Base-by-base conservation (phyloP, 2,888 invertebrate genomes). In the Zaprionus obscuricornis region DNA sequence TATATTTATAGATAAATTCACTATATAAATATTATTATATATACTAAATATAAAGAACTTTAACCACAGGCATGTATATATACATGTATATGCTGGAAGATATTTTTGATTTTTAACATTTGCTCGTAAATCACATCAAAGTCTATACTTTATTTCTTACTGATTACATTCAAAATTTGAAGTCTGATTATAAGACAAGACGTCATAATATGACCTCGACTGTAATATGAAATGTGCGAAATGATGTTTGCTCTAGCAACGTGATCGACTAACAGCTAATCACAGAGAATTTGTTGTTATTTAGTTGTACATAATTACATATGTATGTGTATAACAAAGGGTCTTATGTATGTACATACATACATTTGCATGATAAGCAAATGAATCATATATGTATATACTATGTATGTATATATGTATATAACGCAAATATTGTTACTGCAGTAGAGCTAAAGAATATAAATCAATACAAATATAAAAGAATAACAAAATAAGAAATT, bases 291-390 rank as follows among this genome's bases (percentile, higher is more conserved):
- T 62, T 20, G 16, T 7, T 37, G 31, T 34, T 18, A 52, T 33
- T 45, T 29, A 24, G 18, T 22, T 22, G 22, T 5, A 22, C 4
- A 7, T 22, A 22, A 22, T 5, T 22, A 22, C 22, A 22, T 4
- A 22, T 7, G n/a, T n/a, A n/a, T n/a, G n/a, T n/a, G n/a, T n/a
- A n/a, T n/a, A n/a, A n/a, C n/a, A n/a, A n/a, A n/a, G n/a, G n/a
- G n/a, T n/a, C n/a, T n/a, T n/a, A 22, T 22, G 22, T 22, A 22
- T 45, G 26, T 10, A 33, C 42, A 29, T 47, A 14, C 20, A 16
- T 11, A 34, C 31, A 7, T 27, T 27, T 18, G 18, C 10, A 31
- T 54, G 67, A 67, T 70, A 67, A 67, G 70, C 52, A 45, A 52
- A 50, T 71, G 66, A 47, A 2, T 71, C 71, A 68, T 31, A 11